Conservation (phyloP, 2,797 vertebrate species). For the Danio tinwini region DNA sequence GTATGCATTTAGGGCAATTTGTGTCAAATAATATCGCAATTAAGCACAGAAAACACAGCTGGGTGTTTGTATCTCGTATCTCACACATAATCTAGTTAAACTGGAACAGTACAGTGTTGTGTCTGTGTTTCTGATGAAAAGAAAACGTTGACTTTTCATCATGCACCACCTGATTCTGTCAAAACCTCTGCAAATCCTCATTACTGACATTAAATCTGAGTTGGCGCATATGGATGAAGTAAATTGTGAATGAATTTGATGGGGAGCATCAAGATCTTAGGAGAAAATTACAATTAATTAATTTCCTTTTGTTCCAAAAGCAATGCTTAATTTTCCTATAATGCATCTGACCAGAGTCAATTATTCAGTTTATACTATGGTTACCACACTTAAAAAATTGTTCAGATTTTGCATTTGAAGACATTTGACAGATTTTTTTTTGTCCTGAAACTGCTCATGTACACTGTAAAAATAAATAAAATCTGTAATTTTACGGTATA, state of each 20-base stretch:
- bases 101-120: not conserved
- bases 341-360: too few species aligned
- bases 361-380: too few species aligned
- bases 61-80: not conserved
- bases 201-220: not conserved
- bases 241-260: not conserved
- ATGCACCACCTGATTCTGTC: not conserved
- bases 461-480: too few species aligned
- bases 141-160: not conserved
- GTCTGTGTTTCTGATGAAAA: not conserved
- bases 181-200: constrained; percentile 4
- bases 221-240: too few species aligned
- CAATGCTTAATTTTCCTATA: too few species aligned
- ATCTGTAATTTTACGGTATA: too few species aligned
- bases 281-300: not conserved
- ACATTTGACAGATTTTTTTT: too few species aligned
- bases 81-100: not conserved
- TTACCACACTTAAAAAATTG: too few species aligned
- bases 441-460: too few species aligned
- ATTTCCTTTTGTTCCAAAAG: not conserved
- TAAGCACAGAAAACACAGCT: not conserved
- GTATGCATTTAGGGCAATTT: constrained; percentile 6
- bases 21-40: constrained; percentile 8
- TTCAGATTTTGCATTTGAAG: too few species aligned
- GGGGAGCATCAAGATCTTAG: not conserved